A percentile compares a stretch with the other conserved stretches of the same genome.
Conservation (phyloP, 35 echinoderm and acorn worm genomes). For the Anneissia japonica region DNA sequence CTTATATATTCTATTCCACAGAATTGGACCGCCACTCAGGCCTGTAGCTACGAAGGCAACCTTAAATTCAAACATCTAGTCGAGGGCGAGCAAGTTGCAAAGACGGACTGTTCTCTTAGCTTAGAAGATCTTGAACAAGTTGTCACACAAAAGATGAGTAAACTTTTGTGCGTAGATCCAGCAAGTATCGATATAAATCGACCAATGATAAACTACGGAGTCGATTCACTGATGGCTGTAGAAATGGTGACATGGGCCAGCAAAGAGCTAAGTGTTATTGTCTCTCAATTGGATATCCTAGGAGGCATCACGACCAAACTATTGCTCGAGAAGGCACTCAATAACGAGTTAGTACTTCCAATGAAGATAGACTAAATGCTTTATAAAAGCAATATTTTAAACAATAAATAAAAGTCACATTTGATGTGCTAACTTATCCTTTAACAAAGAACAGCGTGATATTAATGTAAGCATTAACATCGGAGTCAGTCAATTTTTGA, state of each 20-base stretch:
- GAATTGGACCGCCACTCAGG: slow-evolving; percentile 55
- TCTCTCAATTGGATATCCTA: slow-evolving; percentile 85
- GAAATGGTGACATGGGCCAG: slow-evolving; percentile 97
- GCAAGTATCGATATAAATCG: slow-evolving; percentile 65
- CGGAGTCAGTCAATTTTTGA: too few relatives aligned
- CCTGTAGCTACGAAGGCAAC: slow-evolving; percentile 26
- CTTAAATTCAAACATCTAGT: slow-evolving; percentile 66
- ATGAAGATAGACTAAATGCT: background rate
- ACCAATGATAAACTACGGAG: slow-evolving; percentile 93
- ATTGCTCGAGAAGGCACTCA: slow-evolving; percentile 68
- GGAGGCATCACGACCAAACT: slow-evolving; percentile 77
- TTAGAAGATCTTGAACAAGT: slow-evolving; percentile 36
- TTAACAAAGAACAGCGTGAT: too few relatives aligned
- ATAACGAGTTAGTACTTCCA: slow-evolving; percentile 35
- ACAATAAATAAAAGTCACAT: too few relatives aligned
- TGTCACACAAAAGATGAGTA: slow-evolving; percentile 64
- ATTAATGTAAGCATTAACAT: too few relatives aligned
- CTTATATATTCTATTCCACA: background rate
- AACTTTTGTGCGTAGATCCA: slow-evolving; percentile 60
- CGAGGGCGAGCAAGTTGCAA: slow-evolving; percentile 24
- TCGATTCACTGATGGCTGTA: slow-evolving; percentile 91
- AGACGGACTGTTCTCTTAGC: slow-evolving; percentile 28
- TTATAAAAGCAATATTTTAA: too few relatives aligned
- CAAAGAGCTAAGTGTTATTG: slow-evolving; percentile 65
- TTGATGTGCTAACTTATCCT: too few relatives aligned